A percentile compares a stretch with the other conserved stretches of the same genome.
Conservation (phyloP, 2,797 vertebrate species). For the Momotus momota region DNA sequence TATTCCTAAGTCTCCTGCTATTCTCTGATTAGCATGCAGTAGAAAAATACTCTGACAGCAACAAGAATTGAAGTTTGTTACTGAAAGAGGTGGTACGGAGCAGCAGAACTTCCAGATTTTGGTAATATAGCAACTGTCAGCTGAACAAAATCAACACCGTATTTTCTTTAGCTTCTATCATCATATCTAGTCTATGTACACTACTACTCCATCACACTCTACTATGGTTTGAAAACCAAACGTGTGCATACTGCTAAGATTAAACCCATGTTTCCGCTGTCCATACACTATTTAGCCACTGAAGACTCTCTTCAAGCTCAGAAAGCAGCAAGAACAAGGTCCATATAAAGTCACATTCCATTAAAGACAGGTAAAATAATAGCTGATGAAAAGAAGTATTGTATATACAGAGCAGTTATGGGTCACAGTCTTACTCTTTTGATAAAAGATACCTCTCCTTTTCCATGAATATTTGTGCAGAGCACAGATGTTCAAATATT, state of each 20-base stretch:
- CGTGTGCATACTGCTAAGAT: background rate
- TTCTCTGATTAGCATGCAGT: background rate
- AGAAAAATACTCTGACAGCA: background rate
- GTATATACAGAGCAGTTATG: accelerated
- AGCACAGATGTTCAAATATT: background rate
- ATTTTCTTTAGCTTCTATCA: background rate
- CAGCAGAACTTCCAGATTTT: background rate
- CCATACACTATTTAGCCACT: background rate
- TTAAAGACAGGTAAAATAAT: background rate
- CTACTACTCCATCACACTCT: background rate
- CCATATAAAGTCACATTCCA: background rate
- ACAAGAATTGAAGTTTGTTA: background rate
- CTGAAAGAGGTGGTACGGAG: background rate
- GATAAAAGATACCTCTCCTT: background rate
- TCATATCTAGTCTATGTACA: background rate
- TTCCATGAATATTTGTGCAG: background rate
- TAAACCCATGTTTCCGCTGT: background rate
- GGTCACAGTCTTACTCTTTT: background rate
- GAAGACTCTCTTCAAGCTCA: background rate
- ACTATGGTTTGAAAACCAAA: background rate
- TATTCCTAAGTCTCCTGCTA: background rate
- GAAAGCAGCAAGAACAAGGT: background rate
- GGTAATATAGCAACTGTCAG: background rate
- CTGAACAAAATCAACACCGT: background rate
- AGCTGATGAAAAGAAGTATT: background rate